A percentile compares a stretch with the other conserved stretches of the same genome.
phyloP scores from a whole-genome alignment of 2,888 invertebrate species.

The Luperina nickerlii region DNA sequence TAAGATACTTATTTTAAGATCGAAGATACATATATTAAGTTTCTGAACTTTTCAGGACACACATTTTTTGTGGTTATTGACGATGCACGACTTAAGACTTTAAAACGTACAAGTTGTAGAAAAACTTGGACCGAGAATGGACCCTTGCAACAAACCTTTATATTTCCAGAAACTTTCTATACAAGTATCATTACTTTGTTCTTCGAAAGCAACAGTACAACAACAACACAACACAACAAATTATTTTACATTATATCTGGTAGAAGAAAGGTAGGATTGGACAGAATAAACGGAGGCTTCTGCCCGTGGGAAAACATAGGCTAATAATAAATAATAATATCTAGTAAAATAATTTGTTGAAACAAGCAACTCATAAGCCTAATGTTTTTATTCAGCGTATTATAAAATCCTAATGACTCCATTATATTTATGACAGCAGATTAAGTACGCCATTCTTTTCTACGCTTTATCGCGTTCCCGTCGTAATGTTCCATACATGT shows the following conservation, averaged over 20 bases:
- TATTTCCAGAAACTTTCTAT: not conserved
- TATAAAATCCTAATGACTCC: conserved; percentile 11
- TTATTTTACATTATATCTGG: too few relatives aligned
- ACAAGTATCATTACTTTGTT: not conserved
- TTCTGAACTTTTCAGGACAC: not conserved
- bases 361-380: conserved; percentile 14
- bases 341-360: not conserved
- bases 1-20: not conserved
- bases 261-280: too few relatives aligned
- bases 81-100: not conserved
- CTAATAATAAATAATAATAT: too few relatives aligned
- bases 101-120: not conserved
- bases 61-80: not conserved
- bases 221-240: too few relatives aligned
- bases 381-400: conserved; percentile 3
- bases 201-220: too few relatives aligned
- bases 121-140: not conserved
- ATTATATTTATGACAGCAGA: conserved; percentile 48
- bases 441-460: conserved; percentile 52
- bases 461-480: conserved; percentile 45
- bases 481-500: conserved; percentile 50
- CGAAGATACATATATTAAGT: not conserved
- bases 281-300: too few relatives aligned
- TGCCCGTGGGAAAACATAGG: too few relatives aligned
- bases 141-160: not conserved